phyloP scores from a whole-genome alignment of 2,797 vertebrate genomes.

The Megaceryle alcyon region DNA sequence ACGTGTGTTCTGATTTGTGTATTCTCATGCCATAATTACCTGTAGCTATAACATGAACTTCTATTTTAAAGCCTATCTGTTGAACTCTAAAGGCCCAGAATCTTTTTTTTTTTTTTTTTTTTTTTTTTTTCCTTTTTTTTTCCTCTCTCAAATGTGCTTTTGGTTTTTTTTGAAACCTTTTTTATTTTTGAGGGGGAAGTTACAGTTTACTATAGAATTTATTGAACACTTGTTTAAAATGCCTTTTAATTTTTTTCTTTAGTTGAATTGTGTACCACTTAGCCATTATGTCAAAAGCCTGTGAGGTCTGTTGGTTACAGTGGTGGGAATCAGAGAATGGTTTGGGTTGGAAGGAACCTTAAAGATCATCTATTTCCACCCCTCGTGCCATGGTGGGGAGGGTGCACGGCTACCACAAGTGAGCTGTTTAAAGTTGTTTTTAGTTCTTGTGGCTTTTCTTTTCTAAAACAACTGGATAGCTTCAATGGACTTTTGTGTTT shows the following conservation, averaged over 20 bases:
- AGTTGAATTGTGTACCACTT: background rate
- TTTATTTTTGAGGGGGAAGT: background rate
- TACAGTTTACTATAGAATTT: background rate
- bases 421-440: background rate
- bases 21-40: background rate
- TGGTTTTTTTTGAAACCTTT: background rate
- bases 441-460: background rate
- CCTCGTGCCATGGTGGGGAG: no score
- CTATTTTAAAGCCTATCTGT: background rate
- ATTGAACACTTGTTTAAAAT: background rate
- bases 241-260: background rate
- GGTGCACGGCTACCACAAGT: background rate
- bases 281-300: background rate
- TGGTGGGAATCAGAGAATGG: background rate
- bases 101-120: background rate
- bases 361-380: no score
- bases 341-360: no score
- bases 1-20: background rate
- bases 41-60: background rate
- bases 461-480: background rate
- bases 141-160: background rate
- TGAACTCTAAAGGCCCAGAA: background rate
- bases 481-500: slow-evolving; percentile 14
- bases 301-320: background rate
- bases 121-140: background rate